Conservation (phyloP, 2,113 vertebrate genomes). For the Pimephales promelas region DNA sequence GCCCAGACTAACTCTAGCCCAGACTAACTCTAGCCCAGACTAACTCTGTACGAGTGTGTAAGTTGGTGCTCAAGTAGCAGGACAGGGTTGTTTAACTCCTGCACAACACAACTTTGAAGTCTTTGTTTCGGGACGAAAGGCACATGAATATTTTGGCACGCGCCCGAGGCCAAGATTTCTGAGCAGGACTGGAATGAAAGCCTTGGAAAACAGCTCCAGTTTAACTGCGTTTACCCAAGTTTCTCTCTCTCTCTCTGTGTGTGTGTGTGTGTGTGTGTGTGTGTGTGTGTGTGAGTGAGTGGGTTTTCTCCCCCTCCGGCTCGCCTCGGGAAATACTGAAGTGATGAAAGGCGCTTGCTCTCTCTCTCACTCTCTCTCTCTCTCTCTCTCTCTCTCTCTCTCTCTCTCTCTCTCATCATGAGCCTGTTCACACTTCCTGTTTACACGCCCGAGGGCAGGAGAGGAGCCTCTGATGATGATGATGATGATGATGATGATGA, state of each 20-base stretch:
- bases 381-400: conserved; percentile 46
- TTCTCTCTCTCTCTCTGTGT: conserved; percentile 1
- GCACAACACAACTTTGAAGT: conserved; percentile 48
- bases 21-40: too few species aligned
- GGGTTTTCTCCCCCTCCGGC: conserved; percentile 17
- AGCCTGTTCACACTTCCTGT: conserved; percentile 61
- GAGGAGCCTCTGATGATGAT: conserved; percentile 52
- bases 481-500: too few species aligned
- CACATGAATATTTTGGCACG: conserved; percentile 47
- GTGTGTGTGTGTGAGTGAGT: too few species aligned
- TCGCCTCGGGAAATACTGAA: conserved; percentile 58
- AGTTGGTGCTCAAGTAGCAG: neutral
- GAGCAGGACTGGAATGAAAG: conserved; percentile 43
- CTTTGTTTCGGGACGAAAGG: conserved; percentile 49
- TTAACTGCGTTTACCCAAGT: conserved; percentile 40
- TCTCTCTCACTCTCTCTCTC: conserved; percentile 33
- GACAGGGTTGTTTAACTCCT: conserved; percentile 14
- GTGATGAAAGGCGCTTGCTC: conserved; percentile 58
- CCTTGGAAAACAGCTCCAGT: conserved; percentile 52
- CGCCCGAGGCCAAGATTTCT: conserved; percentile 46
- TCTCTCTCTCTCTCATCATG: conserved; percentile 56
- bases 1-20: too few species aligned
- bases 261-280: too few species aligned
- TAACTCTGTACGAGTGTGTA: neutral
- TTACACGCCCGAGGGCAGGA: conserved; percentile 61